A percentile compares a stretch with the other conserved stretches of the same genome.
Evolutionary conservation across 2,888 invertebrate genomes (phyloP).

Genomic region (Ophraella communa): DNA sequence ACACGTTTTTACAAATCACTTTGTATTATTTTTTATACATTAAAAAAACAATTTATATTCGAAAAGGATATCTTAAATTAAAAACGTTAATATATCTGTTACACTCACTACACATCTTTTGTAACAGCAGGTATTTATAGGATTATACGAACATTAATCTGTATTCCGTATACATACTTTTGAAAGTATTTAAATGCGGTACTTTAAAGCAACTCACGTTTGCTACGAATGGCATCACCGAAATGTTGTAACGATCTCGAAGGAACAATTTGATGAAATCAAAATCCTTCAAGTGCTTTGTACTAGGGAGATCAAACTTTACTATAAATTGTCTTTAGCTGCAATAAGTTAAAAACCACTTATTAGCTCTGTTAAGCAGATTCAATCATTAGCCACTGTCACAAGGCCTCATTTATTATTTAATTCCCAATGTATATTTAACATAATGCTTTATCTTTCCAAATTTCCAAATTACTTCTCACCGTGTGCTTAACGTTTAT

Average conservation of each 20-base stretch:
- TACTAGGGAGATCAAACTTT: conserved; percentile 1
- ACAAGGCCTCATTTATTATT: too few relatives aligned
- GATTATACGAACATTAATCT: background rate
- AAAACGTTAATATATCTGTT: background rate
- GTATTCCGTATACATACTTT: conserved; percentile 5
- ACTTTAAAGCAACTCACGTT: conserved; percentile 16
- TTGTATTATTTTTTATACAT: too few relatives aligned
- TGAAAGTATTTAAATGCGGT: conserved; percentile 4
- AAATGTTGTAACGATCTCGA: conserved; percentile 1
- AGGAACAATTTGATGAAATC: conserved; percentile 4
- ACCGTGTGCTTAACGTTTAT: too few relatives aligned
- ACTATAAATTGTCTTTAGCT: background rate
- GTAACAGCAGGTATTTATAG: background rate
- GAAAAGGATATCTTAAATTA: background rate
- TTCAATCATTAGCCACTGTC: too few relatives aligned
- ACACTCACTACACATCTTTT: background rate
- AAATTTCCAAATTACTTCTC: too few relatives aligned
- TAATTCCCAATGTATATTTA: too few relatives aligned
- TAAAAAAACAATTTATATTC: background rate
- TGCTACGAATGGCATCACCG: conserved; percentile 7
- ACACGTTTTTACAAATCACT: too few relatives aligned
- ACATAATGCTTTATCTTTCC: too few relatives aligned
- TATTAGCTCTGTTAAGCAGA: background rate
- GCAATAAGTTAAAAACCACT: background rate
- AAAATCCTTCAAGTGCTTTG: conserved; percentile 7